Evolutionary conservation across 2,113 vertebrate species (phyloP).

Genomic region (Haemorhous mexicanus): DNA sequence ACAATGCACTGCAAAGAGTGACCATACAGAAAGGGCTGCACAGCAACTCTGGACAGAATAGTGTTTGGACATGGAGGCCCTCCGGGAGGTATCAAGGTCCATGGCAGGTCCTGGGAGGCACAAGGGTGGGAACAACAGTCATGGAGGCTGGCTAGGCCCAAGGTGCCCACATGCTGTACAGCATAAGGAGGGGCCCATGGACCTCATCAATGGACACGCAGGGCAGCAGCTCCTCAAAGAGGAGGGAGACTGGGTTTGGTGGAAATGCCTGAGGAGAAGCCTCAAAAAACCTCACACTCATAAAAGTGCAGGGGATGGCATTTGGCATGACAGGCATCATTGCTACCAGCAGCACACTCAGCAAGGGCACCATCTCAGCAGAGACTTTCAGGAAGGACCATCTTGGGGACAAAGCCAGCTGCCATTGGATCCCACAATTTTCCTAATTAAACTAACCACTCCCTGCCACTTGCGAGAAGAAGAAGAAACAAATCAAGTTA

Average conservation of each 20-base stretch:
- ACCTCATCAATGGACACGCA: not conserved
- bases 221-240: not conserved
- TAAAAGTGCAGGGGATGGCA: not conserved
- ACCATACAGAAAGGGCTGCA: not conserved
- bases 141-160: not conserved
- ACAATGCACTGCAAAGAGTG: not conserved
- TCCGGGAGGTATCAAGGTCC: not conserved
- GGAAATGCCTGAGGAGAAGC: not conserved
- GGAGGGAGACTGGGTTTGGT: not conserved
- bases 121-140: not conserved
- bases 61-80: not conserved
- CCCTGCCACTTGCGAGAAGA: not conserved
- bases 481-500: conserved; percentile 48
- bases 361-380: not conserved
- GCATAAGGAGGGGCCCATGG: fast-evolving
- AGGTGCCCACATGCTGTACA: not conserved
- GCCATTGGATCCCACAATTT: not conserved
- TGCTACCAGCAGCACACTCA: not conserved
- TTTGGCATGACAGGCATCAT: not conserved
- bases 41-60: not conserved
- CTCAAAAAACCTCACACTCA: not conserved
- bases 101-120: not conserved
- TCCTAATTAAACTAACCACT: not conserved
- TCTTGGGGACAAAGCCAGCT: not conserved
- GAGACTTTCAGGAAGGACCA: not conserved